Base-by-base conservation (phyloP, 2,797 vertebrate species). In the Chaetodon trifasciatus region DNA sequence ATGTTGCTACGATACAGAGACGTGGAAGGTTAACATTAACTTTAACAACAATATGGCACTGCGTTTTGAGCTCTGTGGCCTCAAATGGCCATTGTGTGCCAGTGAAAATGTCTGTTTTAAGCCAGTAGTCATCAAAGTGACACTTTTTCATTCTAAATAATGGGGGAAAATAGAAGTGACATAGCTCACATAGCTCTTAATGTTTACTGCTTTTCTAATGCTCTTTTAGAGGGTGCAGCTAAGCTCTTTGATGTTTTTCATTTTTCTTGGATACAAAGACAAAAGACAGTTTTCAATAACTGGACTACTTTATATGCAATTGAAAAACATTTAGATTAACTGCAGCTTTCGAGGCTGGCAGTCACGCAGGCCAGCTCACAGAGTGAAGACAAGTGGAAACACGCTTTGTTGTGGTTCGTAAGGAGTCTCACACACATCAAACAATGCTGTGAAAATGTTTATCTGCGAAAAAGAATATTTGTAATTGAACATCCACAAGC, bases 1-100 rank as follows among this genome's bases (percentile, higher is more conserved):
- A 89, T 85, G 89, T 92, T 93, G 90, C 92, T 92, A 86, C 77
- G 92, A 87, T 88, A 92, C 88, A 8, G 35, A 19, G 63, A 88
- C 32, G 46, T 82, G 81, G 69, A 87, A 89, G 83, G 81, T 78
- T 88, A 78, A 82, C 83, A 73, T 86, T 82, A 86, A 68, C 78
- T 81, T 83, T 49, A 79, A 67, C 77, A 81, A 83, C 84, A 90
- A 78, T 83, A 76, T 70, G 42, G 63, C 60, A 1, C 82, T 77
- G 72, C 28, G 19, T 79, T 81, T 46, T 60, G n/a, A 70, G 70
- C 16, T 74, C 56, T 19, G 15, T 40, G 53, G 56, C 23, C 57
- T 74, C 60, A 80, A 65, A 77, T 77, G n/a, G 53, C 8, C 37
- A 68, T 85, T 76, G 47, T 67, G 8, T 42, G 13, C 46, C 21